A percentile compares a stretch with the other conserved stretches of the same genome.
phyloP scores from a whole-genome alignment of 2,888 invertebrate genomes.

The Oxycera nigricornis region DNA sequence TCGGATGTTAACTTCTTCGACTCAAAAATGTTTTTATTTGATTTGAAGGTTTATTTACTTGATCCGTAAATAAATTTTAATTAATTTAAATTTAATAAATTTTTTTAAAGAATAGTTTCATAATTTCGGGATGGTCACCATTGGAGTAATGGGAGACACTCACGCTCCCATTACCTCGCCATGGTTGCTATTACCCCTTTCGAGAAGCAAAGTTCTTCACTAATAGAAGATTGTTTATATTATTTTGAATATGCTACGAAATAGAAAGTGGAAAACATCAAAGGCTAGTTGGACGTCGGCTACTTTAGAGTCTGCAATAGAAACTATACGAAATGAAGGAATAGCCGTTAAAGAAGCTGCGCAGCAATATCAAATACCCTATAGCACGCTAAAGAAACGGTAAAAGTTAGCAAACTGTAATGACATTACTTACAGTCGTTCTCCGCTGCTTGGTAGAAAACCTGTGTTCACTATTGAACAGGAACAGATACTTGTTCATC shows the following conservation, averaged over 20 bases:
- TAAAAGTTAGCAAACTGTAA: background rate
- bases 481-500: background rate
- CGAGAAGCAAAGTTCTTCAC: background rate
- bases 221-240: background rate
- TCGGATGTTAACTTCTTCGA: too few relatives aligned
- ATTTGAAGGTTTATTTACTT: too few relatives aligned
- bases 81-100: too few relatives aligned
- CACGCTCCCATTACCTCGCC: background rate
- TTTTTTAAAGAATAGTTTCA: background rate
- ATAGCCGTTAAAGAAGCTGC: background rate
- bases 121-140: background rate
- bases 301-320: background rate
- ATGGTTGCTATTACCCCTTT: background rate
- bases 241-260: background rate
- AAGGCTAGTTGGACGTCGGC: background rate
- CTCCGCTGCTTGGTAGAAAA: too few relatives aligned
- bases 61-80: too few relatives aligned
- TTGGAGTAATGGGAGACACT: background rate
- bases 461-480: background rate
- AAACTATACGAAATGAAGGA: background rate
- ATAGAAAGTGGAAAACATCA: background rate
- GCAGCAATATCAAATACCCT: background rate
- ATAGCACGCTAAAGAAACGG: background rate
- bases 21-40: too few relatives aligned
- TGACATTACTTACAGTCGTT: too few relatives aligned